These are phyloP conservation scores for Ophion ellenae DNA, from an alignment of 2,888 invertebrate species.

Conservation along the genomic window DNA sequence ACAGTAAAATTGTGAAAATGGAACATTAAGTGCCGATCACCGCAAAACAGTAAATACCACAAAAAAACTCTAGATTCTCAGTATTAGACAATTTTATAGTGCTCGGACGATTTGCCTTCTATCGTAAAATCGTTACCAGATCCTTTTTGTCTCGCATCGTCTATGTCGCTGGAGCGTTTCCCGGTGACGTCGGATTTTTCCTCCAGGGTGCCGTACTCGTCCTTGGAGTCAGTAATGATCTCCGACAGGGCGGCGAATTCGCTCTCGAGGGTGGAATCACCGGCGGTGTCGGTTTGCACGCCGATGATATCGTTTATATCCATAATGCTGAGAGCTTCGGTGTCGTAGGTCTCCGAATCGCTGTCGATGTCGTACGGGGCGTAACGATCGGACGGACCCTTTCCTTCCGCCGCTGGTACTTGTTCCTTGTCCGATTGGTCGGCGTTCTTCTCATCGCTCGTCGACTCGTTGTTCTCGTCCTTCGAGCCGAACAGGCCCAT, in stretches of 20 bases:
- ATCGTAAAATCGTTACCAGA: conserved; percentile 6
- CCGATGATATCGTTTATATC: conserved; percentile 79
- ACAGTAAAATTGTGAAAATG: no score
- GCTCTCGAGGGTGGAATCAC: conserved; percentile 79
- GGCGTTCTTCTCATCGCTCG: conserved; percentile 34
- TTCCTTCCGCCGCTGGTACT: no score
- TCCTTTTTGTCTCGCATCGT: background rate
- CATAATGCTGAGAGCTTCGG: conserved; percentile 78
- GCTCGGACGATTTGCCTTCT: conserved; percentile 21
- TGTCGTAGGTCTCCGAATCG: conserved; percentile 77
- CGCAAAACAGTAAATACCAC: background rate
- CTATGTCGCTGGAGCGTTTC: conserved; percentile 1
- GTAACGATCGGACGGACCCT: conserved; percentile 69
- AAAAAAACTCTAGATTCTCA: background rate
- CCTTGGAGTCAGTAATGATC: conserved; percentile 77
- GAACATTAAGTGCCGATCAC: no score
- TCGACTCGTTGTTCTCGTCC: conserved; percentile 67
- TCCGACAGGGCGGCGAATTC: conserved; percentile 80
- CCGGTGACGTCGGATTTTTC: background rate
- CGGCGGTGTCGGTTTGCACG: conserved; percentile 73
- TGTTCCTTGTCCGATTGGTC: conserved; percentile 57
- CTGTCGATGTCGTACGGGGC: conserved; percentile 76
- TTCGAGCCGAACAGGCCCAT: conserved; percentile 80
- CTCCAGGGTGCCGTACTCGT: conserved; percentile 39
- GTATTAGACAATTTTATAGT: no score